phyloP scores from a whole-genome alignment of 2,797 vertebrate species.

The Okamejei kenojei region DNA sequence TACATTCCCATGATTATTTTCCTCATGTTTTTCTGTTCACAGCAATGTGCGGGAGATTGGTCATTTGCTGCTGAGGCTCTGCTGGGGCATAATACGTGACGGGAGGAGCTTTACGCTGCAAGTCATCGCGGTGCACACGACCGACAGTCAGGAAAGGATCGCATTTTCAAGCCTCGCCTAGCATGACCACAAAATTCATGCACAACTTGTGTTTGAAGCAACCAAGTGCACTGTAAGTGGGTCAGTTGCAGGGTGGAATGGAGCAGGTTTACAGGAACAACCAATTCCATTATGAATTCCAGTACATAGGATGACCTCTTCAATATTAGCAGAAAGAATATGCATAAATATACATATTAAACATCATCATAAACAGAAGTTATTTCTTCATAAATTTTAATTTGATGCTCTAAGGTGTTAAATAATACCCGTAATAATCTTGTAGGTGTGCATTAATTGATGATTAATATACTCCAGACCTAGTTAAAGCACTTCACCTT shows the following conservation, averaged over 20 bases:
- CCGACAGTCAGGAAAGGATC: background rate
- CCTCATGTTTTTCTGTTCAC: no score
- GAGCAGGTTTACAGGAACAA: slow-evolving; percentile 21
- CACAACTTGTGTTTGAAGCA: background rate
- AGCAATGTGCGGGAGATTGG: background rate
- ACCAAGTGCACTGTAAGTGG: background rate
- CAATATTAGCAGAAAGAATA: slow-evolving; percentile 25
- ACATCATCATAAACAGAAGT: slow-evolving; percentile 34
- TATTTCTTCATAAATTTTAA: slow-evolving; percentile 39
- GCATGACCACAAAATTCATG: background rate
- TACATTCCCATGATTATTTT: no score
- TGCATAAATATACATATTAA: slow-evolving; percentile 38
- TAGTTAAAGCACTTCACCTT: slow-evolving; percentile 35
- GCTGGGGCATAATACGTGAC: no score
- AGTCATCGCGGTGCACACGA: no score
- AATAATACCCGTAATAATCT: slow-evolving; percentile 33
- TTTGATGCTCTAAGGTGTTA: slow-evolving; percentile 35
- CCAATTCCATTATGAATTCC: slow-evolving; percentile 22
- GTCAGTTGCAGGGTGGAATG: background rate
- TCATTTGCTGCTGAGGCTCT: background rate
- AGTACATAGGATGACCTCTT: slow-evolving; percentile 29
- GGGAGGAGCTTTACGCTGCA: background rate
- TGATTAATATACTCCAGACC: slow-evolving; percentile 32
- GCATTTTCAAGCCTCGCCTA: background rate
- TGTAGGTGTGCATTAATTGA: slow-evolving; percentile 38